Conservation (phyloP, 2,797 vertebrate species). For the Brotula barbata region DNA sequence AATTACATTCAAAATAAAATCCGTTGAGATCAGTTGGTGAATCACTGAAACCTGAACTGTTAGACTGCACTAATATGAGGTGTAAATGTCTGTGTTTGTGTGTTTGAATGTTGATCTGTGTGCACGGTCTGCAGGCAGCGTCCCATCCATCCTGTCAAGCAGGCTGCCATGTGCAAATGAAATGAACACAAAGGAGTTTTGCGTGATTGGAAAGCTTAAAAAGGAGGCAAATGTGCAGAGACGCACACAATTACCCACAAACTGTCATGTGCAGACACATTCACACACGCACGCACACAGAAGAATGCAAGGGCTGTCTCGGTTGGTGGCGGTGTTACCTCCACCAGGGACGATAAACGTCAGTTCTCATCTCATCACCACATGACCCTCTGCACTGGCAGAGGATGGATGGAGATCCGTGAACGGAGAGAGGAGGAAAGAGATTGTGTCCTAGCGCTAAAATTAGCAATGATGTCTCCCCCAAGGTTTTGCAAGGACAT, state of each 20-base stretch:
- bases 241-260: slow-evolving; percentile 1
- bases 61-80: slow-evolving; percentile 29
- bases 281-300: slow-evolving; percentile 9
- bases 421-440: slow-evolving; percentile 42
- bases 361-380: slow-evolving; percentile 73
- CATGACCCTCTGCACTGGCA: slow-evolving; percentile 59
- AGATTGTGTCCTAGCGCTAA: slow-evolving; percentile 71
- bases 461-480: slow-evolving; percentile 76
- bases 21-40: slow-evolving; percentile 54
- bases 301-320: slow-evolving; percentile 53
- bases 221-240: slow-evolving; percentile 25
- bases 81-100: not conserved
- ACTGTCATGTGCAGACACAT: not conserved
- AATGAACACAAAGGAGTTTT: slow-evolving; percentile 31
- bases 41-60: slow-evolving; percentile 44
- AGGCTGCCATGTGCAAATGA: slow-evolving; percentile 33
- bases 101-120: slow-evolving; percentile 23
- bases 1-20: slow-evolving; percentile 58
- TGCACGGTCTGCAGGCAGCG: slow-evolving; percentile 12
- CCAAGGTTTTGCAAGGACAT: slow-evolving; percentile 74
- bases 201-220: slow-evolving; percentile 29
- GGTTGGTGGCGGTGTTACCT: slow-evolving; percentile 65
- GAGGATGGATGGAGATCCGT: slow-evolving; percentile 67
- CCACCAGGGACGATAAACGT: slow-evolving; percentile 71
- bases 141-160: slow-evolving; percentile 30